These are phyloP conservation scores for Cyprinodon variegatus DNA, from an alignment of 2,113 vertebrate species.

Conservation along the genomic window DNA sequence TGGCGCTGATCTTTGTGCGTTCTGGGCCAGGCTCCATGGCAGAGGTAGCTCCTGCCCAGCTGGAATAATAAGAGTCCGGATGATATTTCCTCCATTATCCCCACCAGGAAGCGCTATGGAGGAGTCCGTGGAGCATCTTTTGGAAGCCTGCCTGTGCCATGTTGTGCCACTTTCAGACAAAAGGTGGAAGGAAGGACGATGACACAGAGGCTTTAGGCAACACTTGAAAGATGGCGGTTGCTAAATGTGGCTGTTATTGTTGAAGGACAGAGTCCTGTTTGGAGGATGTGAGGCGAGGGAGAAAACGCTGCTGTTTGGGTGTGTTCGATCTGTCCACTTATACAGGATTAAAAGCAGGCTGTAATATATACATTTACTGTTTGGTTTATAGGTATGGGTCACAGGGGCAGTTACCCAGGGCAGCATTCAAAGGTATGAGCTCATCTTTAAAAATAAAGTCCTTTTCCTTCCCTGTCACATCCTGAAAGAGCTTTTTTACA, in stretches of 20 bases:
- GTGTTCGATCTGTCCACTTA: slow-evolving; percentile 2
- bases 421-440: background rate
- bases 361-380: background rate
- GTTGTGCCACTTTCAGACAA: slow-evolving; percentile 49
- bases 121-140: slow-evolving; percentile 23
- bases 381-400: too few relatives aligned
- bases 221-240: slow-evolving; percentile 51
- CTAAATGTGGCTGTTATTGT: slow-evolving; percentile 29
- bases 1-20: slow-evolving; percentile 17
- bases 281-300: background rate
- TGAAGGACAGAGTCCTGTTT: background rate
- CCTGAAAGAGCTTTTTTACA: background rate
- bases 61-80: slow-evolving; percentile 78
- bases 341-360: background rate
- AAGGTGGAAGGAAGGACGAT: slow-evolving; percentile 58
- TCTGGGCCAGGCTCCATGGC: slow-evolving; percentile 33
- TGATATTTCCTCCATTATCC: slow-evolving; percentile 72
- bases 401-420: background rate
- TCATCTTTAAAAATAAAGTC: too few relatives aligned
- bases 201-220: slow-evolving; percentile 56
- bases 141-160: slow-evolving; percentile 45
- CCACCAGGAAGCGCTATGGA: slow-evolving; percentile 15
- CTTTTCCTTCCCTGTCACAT: background rate
- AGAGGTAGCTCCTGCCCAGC: slow-evolving; percentile 63
- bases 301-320: slow-evolving; percentile 5